Percentiles rank a stretch among this genome's conserved stretches.
Conservation (phyloP, 2,888 invertebrate species). For the Piscicola geometra region DNA sequence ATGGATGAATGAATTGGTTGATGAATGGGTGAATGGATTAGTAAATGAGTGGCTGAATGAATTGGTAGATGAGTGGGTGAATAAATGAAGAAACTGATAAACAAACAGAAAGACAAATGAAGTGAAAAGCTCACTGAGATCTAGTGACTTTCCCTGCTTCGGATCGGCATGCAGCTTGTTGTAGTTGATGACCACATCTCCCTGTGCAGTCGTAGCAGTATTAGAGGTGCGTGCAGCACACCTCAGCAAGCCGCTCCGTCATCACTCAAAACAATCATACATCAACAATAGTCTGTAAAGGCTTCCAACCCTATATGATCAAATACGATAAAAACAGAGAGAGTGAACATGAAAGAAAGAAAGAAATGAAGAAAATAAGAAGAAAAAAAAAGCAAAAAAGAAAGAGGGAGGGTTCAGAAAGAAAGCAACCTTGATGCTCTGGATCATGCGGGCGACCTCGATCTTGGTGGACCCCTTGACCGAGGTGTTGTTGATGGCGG, state of each 20-base stretch:
- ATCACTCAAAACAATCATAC: not conserved
- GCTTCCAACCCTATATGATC: no score
- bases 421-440: conserved; percentile 69
- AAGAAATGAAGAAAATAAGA: not conserved
- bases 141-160: conserved; percentile 87
- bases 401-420: not conserved
- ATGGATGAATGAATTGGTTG: no score
- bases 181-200: conserved; percentile 84
- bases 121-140: conserved; percentile 63
- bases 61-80: no score
- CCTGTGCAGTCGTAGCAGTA: no score
- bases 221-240: no score
- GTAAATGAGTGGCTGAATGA: no score
- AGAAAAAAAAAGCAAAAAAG: no score
- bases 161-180: conserved; percentile 97
- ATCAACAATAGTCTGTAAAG: no score
- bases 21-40: no score
- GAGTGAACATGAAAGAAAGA: no score
- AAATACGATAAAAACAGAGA: no score
- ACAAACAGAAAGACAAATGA: conserved; percentile 1
- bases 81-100: no score
- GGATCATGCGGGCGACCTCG: conserved; percentile 97
- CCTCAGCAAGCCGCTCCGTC: not conserved
- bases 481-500: conserved; percentile 78
- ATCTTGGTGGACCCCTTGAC: conserved; percentile 96